These are phyloP conservation scores for Seladonia tumulorum DNA, from an alignment of 2,888 invertebrate genomes.

Conservation along the genomic window DNA sequence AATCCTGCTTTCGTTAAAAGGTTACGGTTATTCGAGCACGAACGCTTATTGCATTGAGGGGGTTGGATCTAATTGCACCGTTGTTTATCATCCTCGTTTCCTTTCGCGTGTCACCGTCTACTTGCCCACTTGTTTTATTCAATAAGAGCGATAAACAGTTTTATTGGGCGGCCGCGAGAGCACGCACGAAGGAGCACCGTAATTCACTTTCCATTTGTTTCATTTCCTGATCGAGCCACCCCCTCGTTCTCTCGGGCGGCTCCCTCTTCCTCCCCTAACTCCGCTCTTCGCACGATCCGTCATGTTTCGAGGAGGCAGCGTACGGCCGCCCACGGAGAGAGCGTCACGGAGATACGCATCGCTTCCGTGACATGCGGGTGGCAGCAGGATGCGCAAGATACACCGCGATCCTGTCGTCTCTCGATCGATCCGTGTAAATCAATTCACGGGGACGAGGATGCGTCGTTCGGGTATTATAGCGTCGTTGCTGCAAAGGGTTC, in stretches of 20 bases:
- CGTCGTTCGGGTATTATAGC: not conserved
- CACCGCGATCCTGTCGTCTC: not conserved
- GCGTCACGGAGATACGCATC: constrained; percentile 46
- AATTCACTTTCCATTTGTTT: constrained; percentile 17
- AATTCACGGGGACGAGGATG: not conserved
- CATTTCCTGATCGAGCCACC: not conserved
- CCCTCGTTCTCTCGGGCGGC: not conserved
- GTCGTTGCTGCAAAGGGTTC: constrained; percentile 41
- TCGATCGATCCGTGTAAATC: constrained; percentile 17
- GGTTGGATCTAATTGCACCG: not conserved
- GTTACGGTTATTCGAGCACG: not conserved
- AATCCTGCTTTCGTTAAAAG: not conserved
- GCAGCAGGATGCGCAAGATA: not conserved
- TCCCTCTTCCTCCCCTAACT: not conserved
- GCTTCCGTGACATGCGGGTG: constrained; percentile 40
- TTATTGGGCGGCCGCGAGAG: not conserved
- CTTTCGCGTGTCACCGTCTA: not conserved
- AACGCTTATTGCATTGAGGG: not conserved
- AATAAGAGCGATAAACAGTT: not conserved
- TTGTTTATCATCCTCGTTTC: not conserved
- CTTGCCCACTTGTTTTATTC: not conserved
- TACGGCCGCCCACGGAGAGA: constrained; percentile 25
- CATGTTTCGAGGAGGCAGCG: not conserved
- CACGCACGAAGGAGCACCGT: not conserved
- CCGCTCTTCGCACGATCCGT: not conserved